Base-by-base conservation (phyloP, 2,113 vertebrate genomes). In the Rynchops niger region DNA sequence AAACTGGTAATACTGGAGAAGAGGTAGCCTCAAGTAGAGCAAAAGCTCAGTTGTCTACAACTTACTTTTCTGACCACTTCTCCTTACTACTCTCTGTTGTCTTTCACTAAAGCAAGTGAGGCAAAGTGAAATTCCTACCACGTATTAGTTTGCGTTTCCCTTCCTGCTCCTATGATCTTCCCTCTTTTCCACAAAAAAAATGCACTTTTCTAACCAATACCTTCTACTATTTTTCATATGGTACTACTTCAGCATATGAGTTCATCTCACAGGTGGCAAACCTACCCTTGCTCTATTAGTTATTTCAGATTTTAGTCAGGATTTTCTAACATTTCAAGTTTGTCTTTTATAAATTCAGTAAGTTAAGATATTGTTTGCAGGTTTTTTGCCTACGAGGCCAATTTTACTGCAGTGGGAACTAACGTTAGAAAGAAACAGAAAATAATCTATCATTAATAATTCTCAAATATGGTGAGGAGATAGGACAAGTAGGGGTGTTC, bases 181-280 rank as follows among this genome's bases (percentile, higher is more conserved):
- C 9, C 15, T 47, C 36, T 47, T 34, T n/a, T 72, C 25, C n/a
- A 88, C 10, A 62, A 34, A 86, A 94, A 95, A 94, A 95, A 89
- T 9, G 9, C 6, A 70, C 36, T 52, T 85, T 62, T 80, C 30
- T 38, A 49, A 61, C 76, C 43, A 79, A 49, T n/a, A 52, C 9
- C 8, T 81, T 73, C 43, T 70, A 65, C 25, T 85, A 13, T 58
- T 88, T 90, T 92, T 90, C 61, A 90, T 23, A 45, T 32, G 23
- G 42, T 80, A n/a, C 16, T 66, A 81, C 32, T 85, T 88, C 5
- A 87, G 26, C 38, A 29, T 25, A 63, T 38, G 25, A 82, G 27
- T 43, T 78, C 29, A 66, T 50, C n/a, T 86, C 65, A 74, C 42
- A 69, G 52, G 56, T 66, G 59, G 66, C 74, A 94, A 72, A 85